Evolutionary conservation across 2,113 vertebrate genomes (phyloP).

Genomic region (Channa argus): DNA sequence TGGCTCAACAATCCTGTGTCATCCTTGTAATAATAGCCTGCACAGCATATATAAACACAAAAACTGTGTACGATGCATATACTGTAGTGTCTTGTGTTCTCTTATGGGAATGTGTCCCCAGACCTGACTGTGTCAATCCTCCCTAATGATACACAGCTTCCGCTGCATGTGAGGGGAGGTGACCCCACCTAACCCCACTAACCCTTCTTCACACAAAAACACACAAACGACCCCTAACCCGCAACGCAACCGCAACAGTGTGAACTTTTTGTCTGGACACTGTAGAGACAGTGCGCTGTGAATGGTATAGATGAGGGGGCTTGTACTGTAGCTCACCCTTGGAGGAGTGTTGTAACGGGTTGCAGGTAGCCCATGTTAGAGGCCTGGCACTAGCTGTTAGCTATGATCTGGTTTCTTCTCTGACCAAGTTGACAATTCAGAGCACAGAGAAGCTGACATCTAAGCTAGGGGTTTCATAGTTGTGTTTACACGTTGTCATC

Average conservation of each 20-base stretch:
- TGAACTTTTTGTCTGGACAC: slow-evolving; percentile 21
- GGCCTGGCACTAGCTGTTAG: slow-evolving; percentile 15
- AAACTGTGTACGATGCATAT: slow-evolving; percentile 10
- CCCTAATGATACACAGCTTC: slow-evolving; percentile 78
- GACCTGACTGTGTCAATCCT: slow-evolving; percentile 68
- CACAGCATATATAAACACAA: not conserved
- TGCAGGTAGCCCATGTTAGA: slow-evolving; percentile 37
- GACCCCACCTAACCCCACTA: slow-evolving; percentile 76
- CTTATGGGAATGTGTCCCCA: slow-evolving; percentile 72
- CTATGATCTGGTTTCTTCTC: slow-evolving; percentile 30
- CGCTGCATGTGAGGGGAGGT: slow-evolving; percentile 72
- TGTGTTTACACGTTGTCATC: slow-evolving; percentile 60
- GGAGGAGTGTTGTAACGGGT: slow-evolving; percentile 4
- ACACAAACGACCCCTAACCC: slow-evolving; percentile 63
- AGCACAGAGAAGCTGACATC: slow-evolving; percentile 29
- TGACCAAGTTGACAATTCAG: slow-evolving; percentile 44
- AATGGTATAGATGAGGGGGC: slow-evolving; percentile 10
- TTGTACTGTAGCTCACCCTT: slow-evolving; percentile 6
- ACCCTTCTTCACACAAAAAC: slow-evolving; percentile 66
- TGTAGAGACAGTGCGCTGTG: slow-evolving; percentile 30
- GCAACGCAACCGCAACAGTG: slow-evolving; percentile 40
- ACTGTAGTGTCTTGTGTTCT: slow-evolving; percentile 29
- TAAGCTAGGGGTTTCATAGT: slow-evolving; percentile 47
- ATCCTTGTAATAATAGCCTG: not conserved
- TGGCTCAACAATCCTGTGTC: not conserved